Evolutionary conservation across 2,797 vertebrate genomes (phyloP).

Genomic region (Sarcoramphus papa): DNA sequence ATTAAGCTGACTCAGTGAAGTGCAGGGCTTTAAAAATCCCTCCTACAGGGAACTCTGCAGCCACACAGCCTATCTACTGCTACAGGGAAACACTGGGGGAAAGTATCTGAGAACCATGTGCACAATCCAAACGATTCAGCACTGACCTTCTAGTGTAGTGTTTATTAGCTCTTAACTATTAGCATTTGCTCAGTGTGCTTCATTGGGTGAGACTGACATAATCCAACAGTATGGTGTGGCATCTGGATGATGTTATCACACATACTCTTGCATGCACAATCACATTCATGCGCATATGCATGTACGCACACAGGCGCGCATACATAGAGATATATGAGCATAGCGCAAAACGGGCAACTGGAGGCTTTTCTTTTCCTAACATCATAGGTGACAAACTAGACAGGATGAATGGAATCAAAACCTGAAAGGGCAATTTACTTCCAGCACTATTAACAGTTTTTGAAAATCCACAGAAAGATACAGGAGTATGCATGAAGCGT

Average conservation of each 20-base stretch:
- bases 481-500: neutral
- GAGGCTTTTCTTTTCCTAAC: neutral
- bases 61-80: neutral
- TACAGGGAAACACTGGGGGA: neutral
- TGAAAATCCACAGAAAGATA: neutral
- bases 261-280: neutral
- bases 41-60: neutral
- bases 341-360: neutral
- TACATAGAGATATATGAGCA: neutral
- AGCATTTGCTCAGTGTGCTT: constrained; percentile 62
- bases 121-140: constrained; percentile 47
- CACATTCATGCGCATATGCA: neutral
- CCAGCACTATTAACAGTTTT: neutral
- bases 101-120: constrained; percentile 47
- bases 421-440: neutral
- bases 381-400: neutral
- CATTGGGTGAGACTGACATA: constrained; percentile 63
- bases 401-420: neutral
- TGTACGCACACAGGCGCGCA: neutral
- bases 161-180: constrained; percentile 69
- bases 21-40: constrained; percentile 1
- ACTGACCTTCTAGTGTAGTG: constrained; percentile 59
- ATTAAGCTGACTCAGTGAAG: constrained; percentile 14
- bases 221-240: constrained; percentile 39
- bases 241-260: constrained; percentile 65